Conservation (phyloP, 2,797 vertebrate genomes). For the Danio jaintianensis region DNA sequence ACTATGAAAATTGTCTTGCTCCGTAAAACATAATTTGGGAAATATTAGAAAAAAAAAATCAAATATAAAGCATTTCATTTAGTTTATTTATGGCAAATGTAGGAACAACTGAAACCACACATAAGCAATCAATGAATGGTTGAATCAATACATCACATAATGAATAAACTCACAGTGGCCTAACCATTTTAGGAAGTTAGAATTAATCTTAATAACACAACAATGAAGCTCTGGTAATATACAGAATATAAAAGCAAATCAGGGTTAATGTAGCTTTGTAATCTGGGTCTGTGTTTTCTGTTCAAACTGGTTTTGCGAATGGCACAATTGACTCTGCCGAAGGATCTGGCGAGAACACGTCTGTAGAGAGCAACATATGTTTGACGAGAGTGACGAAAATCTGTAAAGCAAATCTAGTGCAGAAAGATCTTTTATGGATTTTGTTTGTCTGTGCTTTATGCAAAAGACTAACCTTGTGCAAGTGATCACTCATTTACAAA, state of each 20-base stretch:
- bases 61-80: no score
- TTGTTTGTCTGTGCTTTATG: not conserved
- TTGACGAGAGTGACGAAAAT: not conserved
- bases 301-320: not conserved
- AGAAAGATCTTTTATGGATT: not conserved
- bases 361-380: not conserved
- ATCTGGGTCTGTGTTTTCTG: not conserved
- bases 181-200: not conserved
- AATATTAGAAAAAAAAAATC: no score
- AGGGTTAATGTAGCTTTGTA: no score
- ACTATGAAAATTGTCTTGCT: no score
- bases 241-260: not conserved
- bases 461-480: not conserved
- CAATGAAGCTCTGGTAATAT: not conserved
- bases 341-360: no score
- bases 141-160: no score
- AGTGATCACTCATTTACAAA: not conserved
- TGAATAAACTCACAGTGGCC: not conserved
- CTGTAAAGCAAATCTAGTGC: not conserved
- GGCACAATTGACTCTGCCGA: not conserved
- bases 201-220: no score
- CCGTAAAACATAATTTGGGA: no score
- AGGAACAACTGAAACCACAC: not conserved
- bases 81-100: no score
- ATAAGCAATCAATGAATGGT: not conserved